Evolutionary conservation across 1,140 invertebrate species (phyloP), one percentile per base, ranked within the genome.

Genomic region (Magallana angulata): DNA sequence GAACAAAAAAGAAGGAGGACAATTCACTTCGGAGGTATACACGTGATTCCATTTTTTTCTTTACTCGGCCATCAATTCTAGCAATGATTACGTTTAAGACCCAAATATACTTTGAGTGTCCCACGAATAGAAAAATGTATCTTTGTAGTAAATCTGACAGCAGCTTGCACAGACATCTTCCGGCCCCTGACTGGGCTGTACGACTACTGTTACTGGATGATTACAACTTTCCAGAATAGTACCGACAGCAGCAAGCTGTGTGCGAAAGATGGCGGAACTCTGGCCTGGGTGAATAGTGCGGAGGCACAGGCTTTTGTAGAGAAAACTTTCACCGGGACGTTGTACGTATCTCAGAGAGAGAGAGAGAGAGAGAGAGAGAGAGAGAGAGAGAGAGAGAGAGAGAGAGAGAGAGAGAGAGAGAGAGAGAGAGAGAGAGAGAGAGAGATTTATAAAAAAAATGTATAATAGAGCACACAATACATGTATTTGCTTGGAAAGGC

Each of bases 261-360:
- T 76, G 68, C 8, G 9, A 18, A 76, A 76, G 68, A 76, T 76
- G 68, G 68, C 68, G 68, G 68, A 11, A 76, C 68, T 8, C 68
- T 76, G 18, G 68, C 68, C 3, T 76, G 68, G 68, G 24, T 76
- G 24, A 76, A 76, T 30, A 76, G 68, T 76, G 24, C 18, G 14
- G 68, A 76, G 68, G 68, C 68, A 11, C 68, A 76, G 68, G 68
- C 18, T 12, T 76, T 76, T 76, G 68, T 76, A 24, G 24, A 76
- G 24, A 76, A 30, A 30, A 76, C 24, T 8, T 76, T 76, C 36
- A 30, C 18, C 2, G 18, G 24, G 9, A 76, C 18, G 9, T 30
- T 76, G 68, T 76, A 76, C 24, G 18, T 24, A 24, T 68, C 5
- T 14, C 0, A 60, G 59, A 60, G 59, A 60, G 59, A 60, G 59